phyloP scores from a whole-genome alignment of 2,797 vertebrate species.

The Rhabdophis nuchalis region DNA sequence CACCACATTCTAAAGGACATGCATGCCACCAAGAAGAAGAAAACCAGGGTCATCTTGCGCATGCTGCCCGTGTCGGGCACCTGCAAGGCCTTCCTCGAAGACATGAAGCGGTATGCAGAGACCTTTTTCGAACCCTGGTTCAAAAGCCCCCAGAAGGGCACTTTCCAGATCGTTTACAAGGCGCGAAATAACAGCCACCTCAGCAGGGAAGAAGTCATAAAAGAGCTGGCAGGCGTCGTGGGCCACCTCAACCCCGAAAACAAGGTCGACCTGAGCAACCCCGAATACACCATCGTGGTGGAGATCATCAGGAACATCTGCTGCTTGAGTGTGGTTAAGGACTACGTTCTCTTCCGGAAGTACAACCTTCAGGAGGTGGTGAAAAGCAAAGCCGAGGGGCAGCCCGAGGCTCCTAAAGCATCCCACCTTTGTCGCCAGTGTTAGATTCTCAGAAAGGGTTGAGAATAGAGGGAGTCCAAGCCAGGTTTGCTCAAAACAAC shows the following conservation, averaged over 20 bases:
- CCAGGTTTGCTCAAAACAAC: no score
- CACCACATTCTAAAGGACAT: conserved; percentile 91
- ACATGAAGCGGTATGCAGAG: conserved; percentile 86
- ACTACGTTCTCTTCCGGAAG: conserved; percentile 88
- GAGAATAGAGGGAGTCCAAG: no score
- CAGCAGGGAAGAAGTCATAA: conserved; percentile 91
- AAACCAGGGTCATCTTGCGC: conserved; percentile 85
- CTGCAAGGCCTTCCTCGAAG: conserved; percentile 90
- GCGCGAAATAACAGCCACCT: conserved; percentile 91
- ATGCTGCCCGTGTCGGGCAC: conserved; percentile 93
- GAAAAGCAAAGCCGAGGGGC: conserved; percentile 70
- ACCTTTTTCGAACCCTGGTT: conserved; percentile 92
- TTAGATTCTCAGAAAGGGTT: no score
- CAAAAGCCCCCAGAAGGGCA: conserved; percentile 84
- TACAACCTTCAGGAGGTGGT: conserved; percentile 94
- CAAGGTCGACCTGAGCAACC: conserved; percentile 90
- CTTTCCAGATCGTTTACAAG: conserved; percentile 92
- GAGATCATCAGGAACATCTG: conserved; percentile 93
- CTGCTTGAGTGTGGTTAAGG: conserved; percentile 88
- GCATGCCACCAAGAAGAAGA: conserved; percentile 87
- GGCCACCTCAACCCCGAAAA: conserved; percentile 88
- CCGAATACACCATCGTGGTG: conserved; percentile 87
- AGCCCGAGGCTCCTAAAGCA: conserved; percentile 36
- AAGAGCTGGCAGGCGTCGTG: conserved; percentile 89
- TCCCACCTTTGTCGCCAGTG: no score